Base-by-base conservation (phyloP, 2,113 vertebrate genomes). In the Dromas ardeola region DNA sequence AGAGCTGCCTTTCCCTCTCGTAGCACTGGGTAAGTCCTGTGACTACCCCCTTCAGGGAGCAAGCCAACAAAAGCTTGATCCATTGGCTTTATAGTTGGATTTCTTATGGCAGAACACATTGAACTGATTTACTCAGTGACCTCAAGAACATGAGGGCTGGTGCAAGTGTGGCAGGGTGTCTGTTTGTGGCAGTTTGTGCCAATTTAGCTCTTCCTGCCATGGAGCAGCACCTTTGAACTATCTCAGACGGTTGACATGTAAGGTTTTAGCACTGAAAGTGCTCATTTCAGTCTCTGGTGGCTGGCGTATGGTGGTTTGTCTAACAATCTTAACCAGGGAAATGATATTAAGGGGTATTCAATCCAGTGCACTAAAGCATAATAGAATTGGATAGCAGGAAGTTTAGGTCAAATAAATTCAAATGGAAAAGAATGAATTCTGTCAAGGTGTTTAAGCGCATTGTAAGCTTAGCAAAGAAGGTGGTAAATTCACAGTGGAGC, bases 351-450 rank as follows among this genome's bases (percentile, higher is more conserved):
- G 32, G 14, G 18, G 2, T 52, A n/a, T 93, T 71, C 72, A 71
- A 20, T 92, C n/a, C 29, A 71, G 9, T 29, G 63, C 56, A 26
- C 50, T 81, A 84, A 91, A 81, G 52, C 36, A 7, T 84, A 95
- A 95, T 88, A 43, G 71, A 85, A 59, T 14, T 47, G n/a, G 29
- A 77, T 92, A 70, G 72, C 52, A 71, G n/a, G 83, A 94, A 81
- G 34, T 42, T 87, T 91, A 95, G 65, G 65, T 76, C 73, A 81
- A 90, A 94, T 91, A 94, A 89, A 92, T 59, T 94, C 49, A 94
- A 91, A 93, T 91, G 69, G 40, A 72, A 79, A 93, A 94, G 27
- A 72, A 95, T 88, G 2, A 95, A 76, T 89, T 86, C 66, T 72
- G 86, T 79, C 80, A 95, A 89, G 83, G 65, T 89, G 89, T 72